phyloP scores from a whole-genome alignment of 2,113 vertebrate genomes.

The Pelmatolapia mariae region DNA sequence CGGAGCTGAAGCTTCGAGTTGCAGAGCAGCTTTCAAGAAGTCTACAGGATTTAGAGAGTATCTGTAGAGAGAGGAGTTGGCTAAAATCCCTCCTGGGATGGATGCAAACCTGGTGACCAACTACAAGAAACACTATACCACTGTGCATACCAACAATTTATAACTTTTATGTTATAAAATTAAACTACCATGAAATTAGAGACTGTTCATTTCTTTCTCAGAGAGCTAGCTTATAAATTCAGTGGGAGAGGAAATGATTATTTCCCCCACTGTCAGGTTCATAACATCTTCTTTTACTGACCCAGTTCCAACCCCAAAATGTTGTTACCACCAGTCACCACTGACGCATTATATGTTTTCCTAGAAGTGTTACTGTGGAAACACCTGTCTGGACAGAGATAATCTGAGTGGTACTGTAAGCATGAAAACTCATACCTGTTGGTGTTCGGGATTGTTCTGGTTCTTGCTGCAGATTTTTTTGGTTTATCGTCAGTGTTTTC shows the following conservation, averaged over 20 bases:
- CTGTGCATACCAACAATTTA: neutral
- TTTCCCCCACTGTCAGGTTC: neutral
- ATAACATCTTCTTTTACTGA: neutral
- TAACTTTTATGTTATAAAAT: neutral
- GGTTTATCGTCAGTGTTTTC: neutral
- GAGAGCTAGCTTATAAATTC: neutral
- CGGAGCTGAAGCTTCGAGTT: neutral
- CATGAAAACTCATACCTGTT: constrained; percentile 8
- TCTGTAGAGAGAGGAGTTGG: neutral
- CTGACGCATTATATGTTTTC: neutral
- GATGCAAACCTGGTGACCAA: neutral
- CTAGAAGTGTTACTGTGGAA: neutral
- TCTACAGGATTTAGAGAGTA: neutral
- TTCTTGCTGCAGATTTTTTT: neutral
- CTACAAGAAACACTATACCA: neutral
- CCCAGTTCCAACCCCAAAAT: neutral
- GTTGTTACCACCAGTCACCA: neutral
- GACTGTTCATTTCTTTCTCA: neutral
- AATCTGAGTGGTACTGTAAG: neutral
- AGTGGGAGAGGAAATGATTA: neutral
- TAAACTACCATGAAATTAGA: neutral
- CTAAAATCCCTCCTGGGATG: neutral
- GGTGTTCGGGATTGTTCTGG: neutral
- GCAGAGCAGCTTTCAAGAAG: neutral
- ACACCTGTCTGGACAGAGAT: neutral